Conservation (phyloP, 2,797 vertebrate species). For the Catamblyrhynchus diadema region DNA sequence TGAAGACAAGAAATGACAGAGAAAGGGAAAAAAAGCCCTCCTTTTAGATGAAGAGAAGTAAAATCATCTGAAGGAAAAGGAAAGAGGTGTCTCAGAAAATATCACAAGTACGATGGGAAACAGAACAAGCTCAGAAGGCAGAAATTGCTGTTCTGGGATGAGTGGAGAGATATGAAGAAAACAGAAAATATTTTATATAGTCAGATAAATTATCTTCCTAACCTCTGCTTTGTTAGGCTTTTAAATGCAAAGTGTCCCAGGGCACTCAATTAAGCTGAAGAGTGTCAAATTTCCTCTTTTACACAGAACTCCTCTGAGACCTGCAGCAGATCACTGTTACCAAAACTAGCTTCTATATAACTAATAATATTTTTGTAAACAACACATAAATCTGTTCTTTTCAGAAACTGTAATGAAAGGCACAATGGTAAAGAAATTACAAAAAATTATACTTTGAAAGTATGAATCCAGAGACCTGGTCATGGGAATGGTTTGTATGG, state of each 20-base stretch:
- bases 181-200: not conserved
- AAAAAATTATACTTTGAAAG: not conserved
- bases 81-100: not conserved
- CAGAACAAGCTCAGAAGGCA: not conserved
- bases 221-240: not conserved
- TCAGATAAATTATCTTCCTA: not conserved
- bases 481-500: not conserved
- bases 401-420: not conserved
- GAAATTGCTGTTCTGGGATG: not conserved
- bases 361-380: not conserved
- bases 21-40: rapidly evolving
- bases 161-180: not conserved
- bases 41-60: not conserved
- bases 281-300: not conserved
- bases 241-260: not conserved
- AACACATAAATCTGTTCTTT: not conserved
- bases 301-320: not conserved
- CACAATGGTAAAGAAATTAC: not conserved
- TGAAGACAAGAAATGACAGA: not conserved
- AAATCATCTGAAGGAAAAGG: not conserved
- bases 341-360: not conserved
- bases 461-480: not conserved
- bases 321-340: not conserved
- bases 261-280: not conserved
- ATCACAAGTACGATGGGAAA: rapidly evolving